Percentiles rank a stretch among this genome's conserved stretches.
Evolutionary conservation across 2,113 vertebrate species (phyloP).

Genomic region (Nesoenas mayeri): DNA sequence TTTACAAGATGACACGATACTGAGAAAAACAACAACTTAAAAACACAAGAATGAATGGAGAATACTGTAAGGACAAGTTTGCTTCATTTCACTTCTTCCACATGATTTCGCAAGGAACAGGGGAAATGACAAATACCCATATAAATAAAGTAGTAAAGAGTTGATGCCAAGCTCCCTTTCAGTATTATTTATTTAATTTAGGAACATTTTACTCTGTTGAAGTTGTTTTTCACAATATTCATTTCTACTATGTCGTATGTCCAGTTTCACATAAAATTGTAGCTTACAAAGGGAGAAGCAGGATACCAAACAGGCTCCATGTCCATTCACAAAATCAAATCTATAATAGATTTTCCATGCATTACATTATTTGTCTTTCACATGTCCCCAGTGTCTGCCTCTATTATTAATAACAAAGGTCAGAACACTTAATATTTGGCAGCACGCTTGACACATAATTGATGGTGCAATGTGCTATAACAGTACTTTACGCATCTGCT

Average conservation of each 20-base stretch:
- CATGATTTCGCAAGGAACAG: not conserved
- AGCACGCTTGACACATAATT: constrained; percentile 12
- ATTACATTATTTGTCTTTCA: constrained; percentile 5
- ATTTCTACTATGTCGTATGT: not conserved
- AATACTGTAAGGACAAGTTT: not conserved
- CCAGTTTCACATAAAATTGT: not conserved
- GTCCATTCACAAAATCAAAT: not conserved
- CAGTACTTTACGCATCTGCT: not conserved
- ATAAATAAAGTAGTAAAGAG: not conserved
- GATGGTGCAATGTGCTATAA: constrained; percentile 15
- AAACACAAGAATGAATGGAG: not conserved
- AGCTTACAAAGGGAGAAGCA: not conserved
- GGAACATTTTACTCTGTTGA: not conserved
- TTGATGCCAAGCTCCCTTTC: not conserved
- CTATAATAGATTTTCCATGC: not conserved
- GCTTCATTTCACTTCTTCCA: not conserved
- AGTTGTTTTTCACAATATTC: not conserved
- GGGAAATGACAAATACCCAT: not conserved
- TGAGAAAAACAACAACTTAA: not conserved
- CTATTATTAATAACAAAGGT: constrained; percentile 63
- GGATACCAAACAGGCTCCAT: not conserved
- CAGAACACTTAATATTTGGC: constrained; percentile 66
- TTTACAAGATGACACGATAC: not conserved
- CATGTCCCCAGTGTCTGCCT: not conserved
- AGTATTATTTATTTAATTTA: not conserved